Evolutionary conservation across 2,888 invertebrate species (phyloP).

Genomic region (Heteropelma amictum): DNA sequence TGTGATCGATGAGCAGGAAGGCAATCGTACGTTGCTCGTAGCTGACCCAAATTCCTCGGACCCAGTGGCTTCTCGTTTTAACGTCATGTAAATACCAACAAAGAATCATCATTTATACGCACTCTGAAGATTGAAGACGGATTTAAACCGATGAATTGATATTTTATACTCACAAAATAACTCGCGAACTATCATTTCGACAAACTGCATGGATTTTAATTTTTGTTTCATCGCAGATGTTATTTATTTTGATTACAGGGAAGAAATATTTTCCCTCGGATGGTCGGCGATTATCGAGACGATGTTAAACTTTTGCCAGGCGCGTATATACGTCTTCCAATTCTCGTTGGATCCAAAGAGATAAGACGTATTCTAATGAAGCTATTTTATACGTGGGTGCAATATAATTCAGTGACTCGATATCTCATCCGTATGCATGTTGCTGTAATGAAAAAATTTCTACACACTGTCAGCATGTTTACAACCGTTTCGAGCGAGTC

Average conservation of each 20-base stretch:
- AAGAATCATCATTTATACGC: too few relatives aligned
- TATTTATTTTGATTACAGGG: too few relatives aligned
- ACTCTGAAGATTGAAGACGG: too few relatives aligned
- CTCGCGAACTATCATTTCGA: too few relatives aligned
- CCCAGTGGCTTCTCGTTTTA: background rate
- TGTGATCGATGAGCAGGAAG: constrained; percentile 35
- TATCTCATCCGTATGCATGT: constrained; percentile 15
- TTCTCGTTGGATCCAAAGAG: constrained; percentile 11
- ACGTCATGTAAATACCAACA: background rate
- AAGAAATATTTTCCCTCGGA: too few relatives aligned
- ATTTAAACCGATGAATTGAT: too few relatives aligned
- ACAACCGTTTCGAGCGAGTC: constrained; percentile 50
- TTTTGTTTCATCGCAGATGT: too few relatives aligned
- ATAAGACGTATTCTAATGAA: background rate
- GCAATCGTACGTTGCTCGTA: constrained; percentile 14
- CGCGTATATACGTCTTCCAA: background rate
- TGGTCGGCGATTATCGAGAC: too few relatives aligned
- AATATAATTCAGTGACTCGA: constrained; percentile 6
- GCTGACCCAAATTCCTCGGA: constrained; percentile 20
- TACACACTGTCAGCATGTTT: constrained; percentile 36
- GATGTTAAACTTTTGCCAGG: too few relatives aligned
- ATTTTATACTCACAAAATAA: too few relatives aligned
- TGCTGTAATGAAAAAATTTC: constrained; percentile 3
- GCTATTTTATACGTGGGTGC: background rate
- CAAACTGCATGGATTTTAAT: too few relatives aligned